Evolutionary conservation across 2,113 vertebrate species (phyloP), one percentile per base, ranked within the genome.

Genomic region (Upupa epops): DNA sequence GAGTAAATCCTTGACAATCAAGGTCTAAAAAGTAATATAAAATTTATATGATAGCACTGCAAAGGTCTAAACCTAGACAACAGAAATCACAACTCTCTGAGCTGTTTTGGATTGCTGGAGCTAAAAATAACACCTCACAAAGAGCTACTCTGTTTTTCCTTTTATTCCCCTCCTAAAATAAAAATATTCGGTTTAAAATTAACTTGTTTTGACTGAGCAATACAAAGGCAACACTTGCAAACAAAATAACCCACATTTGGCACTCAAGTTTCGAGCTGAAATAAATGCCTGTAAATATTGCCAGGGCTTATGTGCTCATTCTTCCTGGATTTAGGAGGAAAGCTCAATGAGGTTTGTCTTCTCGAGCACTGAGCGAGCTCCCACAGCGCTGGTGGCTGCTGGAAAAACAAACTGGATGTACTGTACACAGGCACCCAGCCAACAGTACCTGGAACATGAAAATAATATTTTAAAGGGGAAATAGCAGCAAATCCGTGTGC

Each of bases 131-230:
- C 17, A 25, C 13, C n/a, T 74, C 72, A 64, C 52, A 74, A 88
- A 91, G 59, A 80, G n/a, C 72, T 51, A 13, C 29, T 42, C 25
- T 94, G 14, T 24, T 76, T 76, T 69, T 25, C 5, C 7, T 12
- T 34, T 28, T 17, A 46, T 6, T 9, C 4, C 37, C 15, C 15
- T 9, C 20, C 18, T 20, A 3, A 69, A 90, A 70, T 31, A 45
- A 74, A 94, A 92, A 89, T 56, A 90, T 77, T 83, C 61, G 10
- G 32, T 77, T 95, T 77, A 90, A 94, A 92, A 74, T 83, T 68
- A 94, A 49, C 69, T 83, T 92, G 61, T 78, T 96, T 92, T 92
- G 85, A 46, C 79, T 75, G 52, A 78, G 65, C 19, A 61, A 65
- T 12, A 91, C 65, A 78, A 83, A 94, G 32, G 77, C 42, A 83